phyloP scores from a whole-genome alignment of 2,113 vertebrate species.

The Triplophysa siluroides region DNA sequence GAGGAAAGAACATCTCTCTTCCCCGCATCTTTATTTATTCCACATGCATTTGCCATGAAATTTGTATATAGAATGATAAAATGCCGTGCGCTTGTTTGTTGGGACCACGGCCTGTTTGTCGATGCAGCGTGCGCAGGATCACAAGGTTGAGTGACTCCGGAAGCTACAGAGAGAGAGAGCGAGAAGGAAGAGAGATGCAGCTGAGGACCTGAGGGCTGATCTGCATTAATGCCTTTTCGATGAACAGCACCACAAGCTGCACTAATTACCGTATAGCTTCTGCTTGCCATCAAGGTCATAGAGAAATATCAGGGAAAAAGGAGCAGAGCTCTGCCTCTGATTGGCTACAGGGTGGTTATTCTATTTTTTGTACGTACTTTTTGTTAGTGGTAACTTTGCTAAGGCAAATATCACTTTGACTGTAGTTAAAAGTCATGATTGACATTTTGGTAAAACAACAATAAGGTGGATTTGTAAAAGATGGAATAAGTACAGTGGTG shows the following conservation, averaged over 20 bases:
- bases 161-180: constrained; percentile 20
- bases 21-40: constrained; percentile 59
- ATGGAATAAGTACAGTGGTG: no score
- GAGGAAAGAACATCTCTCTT: constrained; percentile 54
- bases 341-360: not conserved
- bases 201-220: constrained; percentile 37
- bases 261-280: constrained; percentile 59
- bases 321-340: not conserved
- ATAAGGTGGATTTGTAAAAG: no score
- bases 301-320: constrained; percentile 4
- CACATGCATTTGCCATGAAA: constrained; percentile 66
- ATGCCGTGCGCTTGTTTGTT: constrained; percentile 55
- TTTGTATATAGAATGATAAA: constrained; percentile 65
- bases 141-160: constrained; percentile 57
- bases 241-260: constrained; percentile 47
- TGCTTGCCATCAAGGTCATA: constrained; percentile 50
- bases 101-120: constrained; percentile 55
- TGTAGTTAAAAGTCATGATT: not conserved
- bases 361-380: not conserved
- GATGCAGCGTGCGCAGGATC: constrained; percentile 44
- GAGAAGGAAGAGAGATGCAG: constrained; percentile 23
- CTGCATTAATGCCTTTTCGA: constrained; percentile 51
- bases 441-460: no score
- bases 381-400: not conserved
- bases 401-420: not conserved